Evolutionary conservation across 2,113 vertebrate genomes (phyloP).

Genomic region (Atrichornis clamosus): DNA sequence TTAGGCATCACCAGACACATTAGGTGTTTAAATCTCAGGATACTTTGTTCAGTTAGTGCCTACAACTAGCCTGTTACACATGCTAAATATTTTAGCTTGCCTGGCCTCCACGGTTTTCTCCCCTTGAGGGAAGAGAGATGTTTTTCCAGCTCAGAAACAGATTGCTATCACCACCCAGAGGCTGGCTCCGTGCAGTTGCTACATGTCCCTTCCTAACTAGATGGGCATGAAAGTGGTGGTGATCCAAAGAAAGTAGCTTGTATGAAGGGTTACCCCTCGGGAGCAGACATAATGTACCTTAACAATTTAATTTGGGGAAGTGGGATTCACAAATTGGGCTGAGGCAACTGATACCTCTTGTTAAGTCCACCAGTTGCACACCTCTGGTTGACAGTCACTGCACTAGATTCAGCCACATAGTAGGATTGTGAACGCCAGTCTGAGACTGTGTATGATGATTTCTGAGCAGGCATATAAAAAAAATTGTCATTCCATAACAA

Average conservation of each 20-base stretch:
- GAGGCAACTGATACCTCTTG: background rate
- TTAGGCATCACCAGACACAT: background rate
- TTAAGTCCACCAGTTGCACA: background rate
- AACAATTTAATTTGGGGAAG: background rate
- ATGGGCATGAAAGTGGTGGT: background rate
- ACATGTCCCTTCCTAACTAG: background rate
- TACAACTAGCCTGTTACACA: background rate
- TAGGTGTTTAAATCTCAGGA: background rate
- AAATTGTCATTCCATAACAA: background rate
- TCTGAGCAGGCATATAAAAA: background rate
- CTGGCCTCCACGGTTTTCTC: background rate
- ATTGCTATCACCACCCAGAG: background rate
- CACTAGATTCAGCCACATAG: background rate
- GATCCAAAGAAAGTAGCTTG: background rate
- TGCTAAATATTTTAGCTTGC: background rate
- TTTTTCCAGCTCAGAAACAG: background rate
- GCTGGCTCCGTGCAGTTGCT: background rate
- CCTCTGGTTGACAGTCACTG: background rate
- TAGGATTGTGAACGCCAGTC: background rate
- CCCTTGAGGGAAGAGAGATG: background rate
- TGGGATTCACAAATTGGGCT: background rate
- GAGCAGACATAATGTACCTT: background rate
- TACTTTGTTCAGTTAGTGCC: background rate
- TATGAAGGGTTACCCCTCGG: background rate
- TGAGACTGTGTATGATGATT: background rate